These are phyloP conservation scores for Cheilosia variabilis DNA, from an alignment of 2,888 invertebrate genomes.

Conservation along the genomic window DNA sequence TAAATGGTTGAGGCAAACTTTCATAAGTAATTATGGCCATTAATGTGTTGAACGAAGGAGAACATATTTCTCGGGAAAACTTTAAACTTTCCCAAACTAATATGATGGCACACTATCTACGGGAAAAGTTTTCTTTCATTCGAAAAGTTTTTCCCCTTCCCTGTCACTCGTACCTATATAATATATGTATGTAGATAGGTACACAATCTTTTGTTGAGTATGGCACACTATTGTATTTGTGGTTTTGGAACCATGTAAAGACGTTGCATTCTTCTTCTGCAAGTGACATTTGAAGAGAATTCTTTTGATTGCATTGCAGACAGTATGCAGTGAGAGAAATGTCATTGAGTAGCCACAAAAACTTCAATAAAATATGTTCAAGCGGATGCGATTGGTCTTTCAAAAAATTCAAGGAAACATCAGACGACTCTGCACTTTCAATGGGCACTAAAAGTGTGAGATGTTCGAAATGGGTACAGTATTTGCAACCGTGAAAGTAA, in stretches of 20 bases:
- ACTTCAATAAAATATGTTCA: constrained; percentile 4
- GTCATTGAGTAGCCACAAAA: constrained; percentile 8
- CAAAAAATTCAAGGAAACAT: too few relatives aligned
- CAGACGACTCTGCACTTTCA: too few relatives aligned
- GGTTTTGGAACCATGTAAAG: background rate
- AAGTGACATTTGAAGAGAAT: constrained; percentile 4
- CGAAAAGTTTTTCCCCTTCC: background rate
- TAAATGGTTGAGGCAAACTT: constrained; percentile 37
- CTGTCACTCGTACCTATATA: too few relatives aligned
- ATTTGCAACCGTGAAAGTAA: too few relatives aligned
- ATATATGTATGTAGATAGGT: background rate
- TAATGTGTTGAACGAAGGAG: constrained; percentile 4
- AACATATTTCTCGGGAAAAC: constrained; percentile 11
- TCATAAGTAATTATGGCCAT: constrained; percentile 44
- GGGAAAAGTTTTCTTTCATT: constrained; percentile 5
- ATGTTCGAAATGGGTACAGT: too few relatives aligned
- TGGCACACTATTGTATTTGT: background rate
- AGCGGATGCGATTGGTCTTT: too few relatives aligned
- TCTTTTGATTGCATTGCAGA: constrained; percentile 18
- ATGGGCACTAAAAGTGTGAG: too few relatives aligned
- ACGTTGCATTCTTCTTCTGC: constrained; percentile 15
- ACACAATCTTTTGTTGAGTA: constrained; percentile 19
- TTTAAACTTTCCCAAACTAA: constrained; percentile 1
- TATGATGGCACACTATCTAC: background rate
- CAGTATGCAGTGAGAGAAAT: constrained; percentile 11